A percentile compares a stretch with the other conserved stretches of the same genome.
phyloP scores from a whole-genome alignment of 2,113 vertebrate genomes.

The Pollimyrus isidori region DNA sequence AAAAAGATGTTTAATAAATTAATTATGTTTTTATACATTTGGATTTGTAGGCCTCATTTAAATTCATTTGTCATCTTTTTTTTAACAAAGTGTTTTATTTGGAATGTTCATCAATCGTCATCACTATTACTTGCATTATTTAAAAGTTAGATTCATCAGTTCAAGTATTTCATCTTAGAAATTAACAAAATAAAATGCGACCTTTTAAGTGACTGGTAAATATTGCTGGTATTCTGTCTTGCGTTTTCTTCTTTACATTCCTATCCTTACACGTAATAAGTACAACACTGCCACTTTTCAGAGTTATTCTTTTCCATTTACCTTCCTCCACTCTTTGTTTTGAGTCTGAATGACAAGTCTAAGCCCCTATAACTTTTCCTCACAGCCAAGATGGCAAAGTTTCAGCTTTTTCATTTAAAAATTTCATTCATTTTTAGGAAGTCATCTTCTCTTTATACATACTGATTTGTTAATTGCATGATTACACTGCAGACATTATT shows the following conservation, averaged over 20 bases:
- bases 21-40: not conserved
- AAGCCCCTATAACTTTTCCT: not conserved
- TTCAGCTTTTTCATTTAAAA: not conserved
- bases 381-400: not conserved
- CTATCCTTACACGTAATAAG: not conserved
- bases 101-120: not conserved
- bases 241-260: not conserved
- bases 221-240: not conserved
- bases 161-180: not conserved
- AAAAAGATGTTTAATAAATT: not conserved
- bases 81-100: not conserved
- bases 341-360: not conserved
- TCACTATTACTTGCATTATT: not conserved
- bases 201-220: not conserved
- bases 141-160: not conserved
- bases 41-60: not conserved
- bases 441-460: not conserved
- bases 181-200: not conserved
- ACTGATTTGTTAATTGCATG: not conserved
- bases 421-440: not conserved
- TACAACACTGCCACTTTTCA: not conserved
- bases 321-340: not conserved
- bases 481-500: not conserved
- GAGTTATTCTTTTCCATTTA: not conserved
- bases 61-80: not conserved